These are phyloP conservation scores for Penelope pileata DNA, from an alignment of 2,113 vertebrate genomes.

Conservation along the genomic window DNA sequence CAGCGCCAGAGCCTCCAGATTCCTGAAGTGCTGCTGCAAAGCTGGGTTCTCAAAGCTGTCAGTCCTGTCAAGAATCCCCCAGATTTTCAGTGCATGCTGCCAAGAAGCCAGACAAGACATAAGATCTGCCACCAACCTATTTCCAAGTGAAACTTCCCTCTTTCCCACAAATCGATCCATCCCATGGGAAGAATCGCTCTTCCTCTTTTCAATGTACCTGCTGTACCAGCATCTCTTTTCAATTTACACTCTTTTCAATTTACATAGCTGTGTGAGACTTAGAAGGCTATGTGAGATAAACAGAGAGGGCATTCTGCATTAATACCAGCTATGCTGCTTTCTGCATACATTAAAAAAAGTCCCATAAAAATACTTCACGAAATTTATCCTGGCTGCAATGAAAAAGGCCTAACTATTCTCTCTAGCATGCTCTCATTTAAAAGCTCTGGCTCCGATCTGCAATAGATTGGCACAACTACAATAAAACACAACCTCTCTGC, in stretches of 20 bases:
- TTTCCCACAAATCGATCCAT: neutral
- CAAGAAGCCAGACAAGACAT: neutral
- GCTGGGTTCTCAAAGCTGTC: slow-evolving; percentile 95
- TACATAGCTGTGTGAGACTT: neutral
- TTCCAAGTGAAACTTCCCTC: slow-evolving; percentile 1
- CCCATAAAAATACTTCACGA: neutral
- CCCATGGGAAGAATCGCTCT: neutral
- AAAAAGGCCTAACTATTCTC: neutral
- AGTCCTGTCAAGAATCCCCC: slow-evolving; percentile 76
- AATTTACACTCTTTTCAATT: too few species aligned
- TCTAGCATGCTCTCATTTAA: neutral
- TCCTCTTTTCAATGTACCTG: neutral
- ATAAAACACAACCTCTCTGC: slow-evolving; percentile 22
- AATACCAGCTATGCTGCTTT: neutral
- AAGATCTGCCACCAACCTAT: neutral
- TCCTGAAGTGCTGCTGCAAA: slow-evolving; percentile 92
- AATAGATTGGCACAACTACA: neutral
- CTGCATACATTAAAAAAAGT: neutral
- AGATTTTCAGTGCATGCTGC: neutral
- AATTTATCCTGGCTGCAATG: neutral
- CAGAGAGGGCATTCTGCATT: neutral
- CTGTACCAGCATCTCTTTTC: too few species aligned
- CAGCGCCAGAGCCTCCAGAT: slow-evolving; percentile 94
- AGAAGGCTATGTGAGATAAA: neutral
- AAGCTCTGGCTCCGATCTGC: neutral